These are phyloP conservation scores for Cyrtonyx montezumae DNA, from an alignment of 2,113 vertebrate species.

Conservation along the genomic window DNA sequence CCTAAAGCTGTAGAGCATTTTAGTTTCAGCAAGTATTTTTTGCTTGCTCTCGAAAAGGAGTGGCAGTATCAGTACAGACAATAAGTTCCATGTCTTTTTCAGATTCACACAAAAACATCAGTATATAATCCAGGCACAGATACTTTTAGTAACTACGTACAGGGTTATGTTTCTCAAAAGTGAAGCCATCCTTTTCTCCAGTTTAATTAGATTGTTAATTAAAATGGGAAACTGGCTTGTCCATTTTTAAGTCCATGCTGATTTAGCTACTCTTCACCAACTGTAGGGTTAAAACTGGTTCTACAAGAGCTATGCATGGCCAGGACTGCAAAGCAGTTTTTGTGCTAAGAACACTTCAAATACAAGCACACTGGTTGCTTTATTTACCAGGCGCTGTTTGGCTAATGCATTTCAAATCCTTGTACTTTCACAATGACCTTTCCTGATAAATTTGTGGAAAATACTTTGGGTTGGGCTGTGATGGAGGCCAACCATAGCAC, in stretches of 20 bases:
- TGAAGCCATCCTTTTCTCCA: neutral
- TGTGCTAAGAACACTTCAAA: neutral
- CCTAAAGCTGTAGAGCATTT: neutral
- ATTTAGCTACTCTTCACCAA: neutral
- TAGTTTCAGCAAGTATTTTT: neutral
- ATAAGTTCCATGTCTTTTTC: neutral
- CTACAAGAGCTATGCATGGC: neutral
- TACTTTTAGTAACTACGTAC: neutral
- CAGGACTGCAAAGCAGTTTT: neutral
- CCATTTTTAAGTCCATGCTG: neutral
- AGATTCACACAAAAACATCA: no score
- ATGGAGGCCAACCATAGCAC: neutral
- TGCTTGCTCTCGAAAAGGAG: neutral
- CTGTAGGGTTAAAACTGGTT: neutral
- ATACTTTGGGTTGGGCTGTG: neutral
- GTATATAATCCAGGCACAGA: neutral
- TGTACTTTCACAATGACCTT: neutral
- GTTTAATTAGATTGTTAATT: conserved; percentile 14
- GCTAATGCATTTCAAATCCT: neutral
- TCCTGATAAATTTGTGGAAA: neutral
- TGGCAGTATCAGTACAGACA: neutral
- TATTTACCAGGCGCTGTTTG: neutral
- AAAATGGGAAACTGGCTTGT: neutral
- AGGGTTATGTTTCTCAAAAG: neutral
- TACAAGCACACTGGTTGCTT: neutral